These are phyloP conservation scores for Seriola quinqueradiata DNA, from an alignment of 2,113 vertebrate genomes.

Conservation along the genomic window DNA sequence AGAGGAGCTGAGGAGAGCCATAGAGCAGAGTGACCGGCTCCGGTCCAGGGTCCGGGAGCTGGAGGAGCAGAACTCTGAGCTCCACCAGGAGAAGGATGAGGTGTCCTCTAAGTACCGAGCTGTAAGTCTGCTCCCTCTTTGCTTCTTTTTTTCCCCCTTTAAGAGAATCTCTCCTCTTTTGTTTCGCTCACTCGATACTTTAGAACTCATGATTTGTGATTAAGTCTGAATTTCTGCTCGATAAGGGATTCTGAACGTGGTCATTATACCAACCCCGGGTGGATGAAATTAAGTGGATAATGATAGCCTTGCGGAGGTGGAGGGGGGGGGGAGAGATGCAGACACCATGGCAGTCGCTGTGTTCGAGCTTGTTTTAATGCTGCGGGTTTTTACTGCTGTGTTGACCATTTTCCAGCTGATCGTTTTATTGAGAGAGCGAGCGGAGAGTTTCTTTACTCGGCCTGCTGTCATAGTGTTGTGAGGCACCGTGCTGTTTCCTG, in stretches of 20 bases:
- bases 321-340: slow-evolving; percentile 31
- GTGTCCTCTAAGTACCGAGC: slow-evolving; percentile 69
- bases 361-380: slow-evolving; percentile 52
- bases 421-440: slow-evolving; percentile 51
- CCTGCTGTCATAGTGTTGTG: slow-evolving; percentile 18
- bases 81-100: slow-evolving; percentile 76
- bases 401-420: slow-evolving; percentile 67
- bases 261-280: slow-evolving; percentile 53
- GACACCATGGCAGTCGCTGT: slow-evolving; percentile 37
- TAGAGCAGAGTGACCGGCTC: slow-evolving; percentile 79
- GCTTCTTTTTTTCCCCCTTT: slow-evolving; percentile 7
- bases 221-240: slow-evolving; percentile 61
- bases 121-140: slow-evolving; percentile 75
- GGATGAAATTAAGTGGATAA: slow-evolving; percentile 70
- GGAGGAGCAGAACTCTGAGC: slow-evolving; percentile 75
- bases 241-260: slow-evolving; percentile 65
- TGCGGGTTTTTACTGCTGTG: slow-evolving; percentile 62
- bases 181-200: slow-evolving; percentile 42
- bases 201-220: slow-evolving; percentile 42
- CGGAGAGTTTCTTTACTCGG: slow-evolving; percentile 23
- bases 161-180: slow-evolving; percentile 4
- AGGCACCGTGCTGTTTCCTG: slow-evolving; percentile 43
- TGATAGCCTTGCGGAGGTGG: slow-evolving; percentile 53
- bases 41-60: slow-evolving; percentile 72
- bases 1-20: slow-evolving; percentile 83